Evolutionary conservation across 37 sponge, comb jelly and placozoan species (phyloP).

Genomic region (Aphrocallistes beatrix): DNA sequence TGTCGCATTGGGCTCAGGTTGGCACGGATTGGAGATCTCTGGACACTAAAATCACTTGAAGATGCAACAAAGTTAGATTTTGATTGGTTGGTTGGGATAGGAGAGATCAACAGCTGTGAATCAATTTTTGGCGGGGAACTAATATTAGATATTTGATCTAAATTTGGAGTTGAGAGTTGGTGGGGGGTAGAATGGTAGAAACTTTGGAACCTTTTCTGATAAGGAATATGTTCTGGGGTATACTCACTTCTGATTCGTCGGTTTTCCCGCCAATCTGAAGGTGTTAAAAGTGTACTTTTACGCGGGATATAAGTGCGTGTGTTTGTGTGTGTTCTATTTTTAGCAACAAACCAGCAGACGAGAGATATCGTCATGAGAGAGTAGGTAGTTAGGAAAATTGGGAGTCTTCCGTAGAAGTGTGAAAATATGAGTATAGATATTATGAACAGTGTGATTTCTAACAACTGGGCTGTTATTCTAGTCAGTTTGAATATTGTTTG

Average conservation of each 20-base stretch:
- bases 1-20: too few relatives aligned
- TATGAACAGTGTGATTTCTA: neutral
- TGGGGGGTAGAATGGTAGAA: neutral
- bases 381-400: neutral
- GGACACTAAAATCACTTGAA: too few relatives aligned
- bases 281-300: neutral
- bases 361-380: neutral
- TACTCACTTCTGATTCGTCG: neutral
- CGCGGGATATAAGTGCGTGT: neutral
- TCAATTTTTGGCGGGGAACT: neutral
- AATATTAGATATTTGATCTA: neutral
- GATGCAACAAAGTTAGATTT: too few relatives aligned
- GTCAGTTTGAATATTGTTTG: neutral
- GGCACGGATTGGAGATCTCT: too few relatives aligned
- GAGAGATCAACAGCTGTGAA: neutral
- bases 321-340: neutral
- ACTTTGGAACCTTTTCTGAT: neutral
- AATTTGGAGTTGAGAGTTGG: neutral
- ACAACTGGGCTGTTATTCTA: too few relatives aligned
- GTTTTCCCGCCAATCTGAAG: neutral
- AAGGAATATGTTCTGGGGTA: neutral
- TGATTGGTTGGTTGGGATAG: too few relatives aligned
- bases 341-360: neutral
- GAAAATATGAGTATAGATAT: neutral
- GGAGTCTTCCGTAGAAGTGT: neutral